phyloP scores from a whole-genome alignment of 1,140 invertebrate genomes.

The Samia ricini region DNA sequence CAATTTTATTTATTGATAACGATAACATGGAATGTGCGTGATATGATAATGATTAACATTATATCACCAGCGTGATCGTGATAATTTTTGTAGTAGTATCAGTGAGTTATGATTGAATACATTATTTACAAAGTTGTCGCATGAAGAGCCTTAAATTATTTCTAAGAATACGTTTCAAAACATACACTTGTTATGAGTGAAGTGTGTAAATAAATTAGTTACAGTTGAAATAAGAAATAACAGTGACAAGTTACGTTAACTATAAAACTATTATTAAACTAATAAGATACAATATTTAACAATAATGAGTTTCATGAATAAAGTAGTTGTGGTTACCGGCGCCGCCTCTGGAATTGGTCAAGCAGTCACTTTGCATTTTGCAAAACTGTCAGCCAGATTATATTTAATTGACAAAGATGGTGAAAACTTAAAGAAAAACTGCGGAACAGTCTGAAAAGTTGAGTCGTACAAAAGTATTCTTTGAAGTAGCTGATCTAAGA shows the following conservation, averaged over 20 bases:
- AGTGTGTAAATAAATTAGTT: neutral
- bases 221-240: neutral
- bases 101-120: neutral
- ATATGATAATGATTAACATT: neutral
- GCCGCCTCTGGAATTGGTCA: constrained; percentile 39
- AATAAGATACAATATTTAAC: neutral
- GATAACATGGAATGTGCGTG: neutral
- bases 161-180: neutral
- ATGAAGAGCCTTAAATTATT: neutral
- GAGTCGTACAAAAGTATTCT: constrained; percentile 24
- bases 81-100: neutral
- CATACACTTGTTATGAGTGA: neutral
- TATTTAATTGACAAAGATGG: constrained; percentile 30
- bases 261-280: neutral
- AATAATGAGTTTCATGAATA: constrained; percentile 38
- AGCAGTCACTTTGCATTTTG: constrained; percentile 32
- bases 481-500: constrained; percentile 25
- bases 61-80: neutral
- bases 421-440: constrained; percentile 24
- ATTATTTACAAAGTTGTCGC: neutral
- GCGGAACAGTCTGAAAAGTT: constrained; percentile 27
- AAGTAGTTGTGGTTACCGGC: constrained; percentile 41
- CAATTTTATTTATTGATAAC: neutral
- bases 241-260: neutral
- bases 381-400: constrained; percentile 36